phyloP scores from a whole-genome alignment of 2,113 vertebrate genomes.

The Aramus guarauna region DNA sequence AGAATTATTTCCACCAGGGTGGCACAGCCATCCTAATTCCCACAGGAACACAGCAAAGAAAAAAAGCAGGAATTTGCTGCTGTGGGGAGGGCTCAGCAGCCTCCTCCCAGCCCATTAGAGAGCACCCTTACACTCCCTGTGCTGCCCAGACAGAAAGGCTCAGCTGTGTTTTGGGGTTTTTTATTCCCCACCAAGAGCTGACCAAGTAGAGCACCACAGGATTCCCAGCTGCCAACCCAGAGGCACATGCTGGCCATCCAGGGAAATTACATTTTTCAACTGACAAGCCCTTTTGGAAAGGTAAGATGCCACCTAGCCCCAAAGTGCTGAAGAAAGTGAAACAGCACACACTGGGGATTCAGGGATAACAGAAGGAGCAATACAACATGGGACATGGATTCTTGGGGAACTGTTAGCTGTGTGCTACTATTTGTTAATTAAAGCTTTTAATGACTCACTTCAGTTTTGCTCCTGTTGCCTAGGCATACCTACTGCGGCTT shows the following conservation, averaged over 20 bases:
- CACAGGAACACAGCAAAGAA: background rate
- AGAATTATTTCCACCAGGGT: background rate
- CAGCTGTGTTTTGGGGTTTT: background rate
- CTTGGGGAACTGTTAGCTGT: background rate
- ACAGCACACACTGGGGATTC: background rate
- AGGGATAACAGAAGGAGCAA: background rate
- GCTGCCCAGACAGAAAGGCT: background rate
- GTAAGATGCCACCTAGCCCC: background rate
- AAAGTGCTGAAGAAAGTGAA: background rate
- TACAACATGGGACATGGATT: background rate
- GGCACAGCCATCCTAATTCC: background rate
- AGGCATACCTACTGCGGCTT: background rate
- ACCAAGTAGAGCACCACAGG: background rate
- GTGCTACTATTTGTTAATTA: background rate
- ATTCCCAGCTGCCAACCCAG: background rate
- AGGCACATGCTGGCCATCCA: background rate
- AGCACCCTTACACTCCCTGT: background rate
- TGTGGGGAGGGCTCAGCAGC: background rate
- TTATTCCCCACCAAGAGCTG: background rate
- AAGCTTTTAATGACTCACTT: background rate
- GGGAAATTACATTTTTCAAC: background rate
- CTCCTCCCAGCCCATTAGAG: background rate
- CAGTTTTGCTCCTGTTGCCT: background rate
- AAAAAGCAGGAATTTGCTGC: background rate
- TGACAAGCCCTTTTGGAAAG: background rate